Evolutionary conservation across 1,140 invertebrate genomes (phyloP), one percentile per base, ranked within the genome.

Genomic region (Lepidotrigona ventralis): DNA sequence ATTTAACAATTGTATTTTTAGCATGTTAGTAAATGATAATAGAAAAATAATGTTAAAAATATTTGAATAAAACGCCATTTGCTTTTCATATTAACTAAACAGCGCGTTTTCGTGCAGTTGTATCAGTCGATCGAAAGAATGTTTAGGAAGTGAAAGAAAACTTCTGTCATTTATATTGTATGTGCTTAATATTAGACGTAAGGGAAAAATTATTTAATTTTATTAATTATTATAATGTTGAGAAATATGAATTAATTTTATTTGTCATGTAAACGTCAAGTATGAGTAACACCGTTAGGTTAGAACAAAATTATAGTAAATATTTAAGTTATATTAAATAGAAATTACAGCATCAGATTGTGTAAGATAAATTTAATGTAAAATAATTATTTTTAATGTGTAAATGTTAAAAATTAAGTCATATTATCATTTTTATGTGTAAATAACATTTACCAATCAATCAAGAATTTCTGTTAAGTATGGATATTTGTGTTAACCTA

Each of bases 261-360:
- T 54, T 8, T 19, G 6, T 23, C n/a, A 15, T 12, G 29, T 17
- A 54, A 23, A 58, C 1, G 2, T 26, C 51, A 14, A 69, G 9
- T 33, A 69, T n/a, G 33, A 8, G 29, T n/a, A 26, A 69, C 9
- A 56, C 19, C 19, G 51, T 46, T 69, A 79, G 76, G 76, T 79
- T 79, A 79, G 64, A 56, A 78, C 8, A n/a, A 68, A 33, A 54
- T 26, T 79, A 53, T n/a, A 69, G 0, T 77, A 56, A 17, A 23
- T 23, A 12, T 68, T 33, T 79, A 69, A 77, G n/a, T 26, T 56
- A 68, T 56, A 39, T 51, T 54, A 79, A 26, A 1, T 19, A 69
- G 23, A 54, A 64, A 29, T 9, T 54, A 17, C 3, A 8, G 39
- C 17, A 56, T 56, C 6, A 19, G 29, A 26, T 39, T 54, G 56